Evolutionary conservation across 2,797 vertebrate species (phyloP).

Genomic region (Lacerta agilis): DNA sequence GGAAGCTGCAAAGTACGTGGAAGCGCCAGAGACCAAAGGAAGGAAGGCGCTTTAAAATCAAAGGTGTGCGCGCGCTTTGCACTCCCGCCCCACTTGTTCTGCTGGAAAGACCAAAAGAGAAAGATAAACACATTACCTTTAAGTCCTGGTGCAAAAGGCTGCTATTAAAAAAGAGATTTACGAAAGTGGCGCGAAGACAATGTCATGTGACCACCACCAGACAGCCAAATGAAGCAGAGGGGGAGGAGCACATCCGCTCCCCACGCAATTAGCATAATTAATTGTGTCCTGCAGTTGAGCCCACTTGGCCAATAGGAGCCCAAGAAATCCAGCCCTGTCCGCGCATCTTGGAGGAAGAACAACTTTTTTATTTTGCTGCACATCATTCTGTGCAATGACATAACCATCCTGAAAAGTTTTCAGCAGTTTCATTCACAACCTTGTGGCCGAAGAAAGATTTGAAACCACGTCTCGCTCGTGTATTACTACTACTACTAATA

Average conservation of each 20-base stretch:
- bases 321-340: constrained; percentile 42
- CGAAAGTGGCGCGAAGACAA: constrained; percentile 92
- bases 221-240: constrained; percentile 56
- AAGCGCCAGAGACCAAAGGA: background rate
- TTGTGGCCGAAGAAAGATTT: background rate
- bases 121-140: constrained; percentile 74
- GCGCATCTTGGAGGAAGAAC: background rate
- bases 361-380: too few species aligned
- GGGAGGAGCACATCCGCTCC: constrained; percentile 78
- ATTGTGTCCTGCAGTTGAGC: constrained; percentile 80
- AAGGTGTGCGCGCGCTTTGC: background rate
- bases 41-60: background rate
- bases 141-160: background rate
- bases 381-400: too few species aligned
- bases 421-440: background rate
- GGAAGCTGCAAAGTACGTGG: background rate
- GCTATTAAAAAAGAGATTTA: constrained; percentile 70
- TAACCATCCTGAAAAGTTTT: background rate
- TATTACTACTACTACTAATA: background rate
- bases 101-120: background rate
- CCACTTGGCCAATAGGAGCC: constrained; percentile 65
- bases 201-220: constrained; percentile 81
- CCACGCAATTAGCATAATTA: constrained; percentile 83
- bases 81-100: too few species aligned
- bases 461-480: background rate